phyloP scores from a whole-genome alignment of 2,797 vertebrate species.

The Setipinna tenuifilis region DNA sequence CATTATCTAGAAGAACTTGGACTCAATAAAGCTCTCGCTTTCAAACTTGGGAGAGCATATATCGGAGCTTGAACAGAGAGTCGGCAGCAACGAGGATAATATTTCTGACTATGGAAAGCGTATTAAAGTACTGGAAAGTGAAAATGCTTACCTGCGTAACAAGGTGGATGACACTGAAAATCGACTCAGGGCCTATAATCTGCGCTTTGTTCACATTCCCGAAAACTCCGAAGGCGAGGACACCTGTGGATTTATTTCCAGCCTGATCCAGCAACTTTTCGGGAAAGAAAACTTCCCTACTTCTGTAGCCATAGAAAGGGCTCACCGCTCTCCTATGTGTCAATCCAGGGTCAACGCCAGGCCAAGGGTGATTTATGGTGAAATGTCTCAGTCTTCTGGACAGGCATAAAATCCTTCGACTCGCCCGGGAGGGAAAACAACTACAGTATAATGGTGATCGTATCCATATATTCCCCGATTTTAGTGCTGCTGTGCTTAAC shows the following conservation, averaged over 20 bases:
- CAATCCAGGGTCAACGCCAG: neutral
- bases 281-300: neutral
- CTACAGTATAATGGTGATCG: neutral
- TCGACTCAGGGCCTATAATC: neutral
- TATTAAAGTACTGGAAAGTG: neutral
- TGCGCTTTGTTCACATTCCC: neutral
- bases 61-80: neutral
- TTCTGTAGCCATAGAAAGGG: neutral
- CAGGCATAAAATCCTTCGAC: neutral
- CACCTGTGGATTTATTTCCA: neutral
- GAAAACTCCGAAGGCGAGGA: neutral
- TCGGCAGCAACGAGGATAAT: neutral
- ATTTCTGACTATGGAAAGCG: neutral
- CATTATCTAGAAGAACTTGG: neutral
- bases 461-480: neutral
- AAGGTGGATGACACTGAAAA: neutral
- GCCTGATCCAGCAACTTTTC: neutral
- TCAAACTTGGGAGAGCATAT: neutral
- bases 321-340: neutral
- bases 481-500: neutral
- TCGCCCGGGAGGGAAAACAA: neutral
- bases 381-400: neutral
- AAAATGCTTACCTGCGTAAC: neutral
- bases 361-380: neutral
- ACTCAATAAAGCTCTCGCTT: neutral